These are phyloP conservation scores for Meiosimyza decipiens DNA, from an alignment of 2,888 invertebrate species.

Conservation along the genomic window DNA sequence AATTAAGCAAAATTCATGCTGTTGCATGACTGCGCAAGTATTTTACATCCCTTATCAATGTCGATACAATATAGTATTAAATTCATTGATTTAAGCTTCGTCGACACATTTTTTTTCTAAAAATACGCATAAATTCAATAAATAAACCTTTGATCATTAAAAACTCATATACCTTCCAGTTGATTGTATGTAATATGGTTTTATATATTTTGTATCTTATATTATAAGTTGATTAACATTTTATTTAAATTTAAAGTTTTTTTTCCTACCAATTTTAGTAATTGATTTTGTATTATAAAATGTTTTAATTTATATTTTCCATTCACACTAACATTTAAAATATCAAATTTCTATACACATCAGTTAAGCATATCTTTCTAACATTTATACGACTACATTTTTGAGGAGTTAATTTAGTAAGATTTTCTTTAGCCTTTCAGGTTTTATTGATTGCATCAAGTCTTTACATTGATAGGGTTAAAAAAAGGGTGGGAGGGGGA, in stretches of 20 bases:
- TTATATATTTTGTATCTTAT: background rate
- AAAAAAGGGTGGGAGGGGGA: too few species aligned
- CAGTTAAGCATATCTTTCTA: too few species aligned
- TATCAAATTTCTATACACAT: too few species aligned
- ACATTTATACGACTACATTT: too few species aligned
- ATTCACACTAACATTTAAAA: too few species aligned
- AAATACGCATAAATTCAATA: background rate
- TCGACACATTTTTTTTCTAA: background rate
- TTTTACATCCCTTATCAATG: background rate
- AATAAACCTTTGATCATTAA: background rate
- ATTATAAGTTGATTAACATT: background rate
- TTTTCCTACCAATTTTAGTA: background rate
- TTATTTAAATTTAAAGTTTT: background rate
- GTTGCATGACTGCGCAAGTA: conserved; percentile 7
- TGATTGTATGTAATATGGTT: background rate
- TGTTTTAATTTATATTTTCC: too few species aligned
- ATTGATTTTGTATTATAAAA: too few species aligned
- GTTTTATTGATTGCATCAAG: too few species aligned
- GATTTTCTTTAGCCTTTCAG: too few species aligned
- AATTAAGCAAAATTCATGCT: background rate
- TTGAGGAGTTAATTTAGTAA: too few species aligned
- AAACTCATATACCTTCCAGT: background rate
- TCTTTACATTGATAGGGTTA: too few species aligned
- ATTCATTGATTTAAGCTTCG: background rate
- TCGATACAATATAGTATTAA: background rate